Evolutionary conservation across 2,888 invertebrate species (phyloP), one percentile per base, ranked within the genome.

Genomic region (Cenopis cana): DNA sequence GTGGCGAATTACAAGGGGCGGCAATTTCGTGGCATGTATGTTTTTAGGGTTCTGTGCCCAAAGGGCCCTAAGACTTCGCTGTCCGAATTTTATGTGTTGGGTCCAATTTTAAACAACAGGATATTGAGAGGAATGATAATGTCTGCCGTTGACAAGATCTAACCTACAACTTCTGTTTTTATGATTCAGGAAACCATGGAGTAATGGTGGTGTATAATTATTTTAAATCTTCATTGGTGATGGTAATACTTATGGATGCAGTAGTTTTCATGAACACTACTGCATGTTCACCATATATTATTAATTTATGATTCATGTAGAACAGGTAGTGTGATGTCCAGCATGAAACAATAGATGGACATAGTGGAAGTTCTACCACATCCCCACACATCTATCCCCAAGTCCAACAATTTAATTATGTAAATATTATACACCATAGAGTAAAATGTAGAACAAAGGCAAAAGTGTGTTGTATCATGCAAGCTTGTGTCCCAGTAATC

Each of bases 361-460:
- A 14, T 55, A 9, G 24, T 55, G 24, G n/a, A 55, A 29, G 55
- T n/a, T 29, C 55, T n/a, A 29, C 14, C 12, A n/a, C 20, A n/a
- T 9, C 12, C 5, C 54, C 1, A 59, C 12, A 20, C 10, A 6
- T 20, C 14, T n/a, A 11, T 29, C n/a, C 20, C 49, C 24, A 52
- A 52, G 38, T 20, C 24, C n/a, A 18, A 18, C 57, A 57, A 33
- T 56, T 49, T 36, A 67, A 81, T 81, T 84, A 81, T 79, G 79
- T 81, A 82, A 81, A 82, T 82, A 79, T 72, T 74, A 72, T 38
- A 60, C 67, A 55, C 49, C 70, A 73, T 69, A 74, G 71, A 57
- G 72, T 59, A 68, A 68, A n/a, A 59, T 59, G 59, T 68, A 69
- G 60, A 68, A 67, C 66, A 72, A 68, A 60, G 68, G 49, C 54